phyloP scores from a whole-genome alignment of 2,113 vertebrate genomes.

The Pygathrix nemaeus region DNA sequence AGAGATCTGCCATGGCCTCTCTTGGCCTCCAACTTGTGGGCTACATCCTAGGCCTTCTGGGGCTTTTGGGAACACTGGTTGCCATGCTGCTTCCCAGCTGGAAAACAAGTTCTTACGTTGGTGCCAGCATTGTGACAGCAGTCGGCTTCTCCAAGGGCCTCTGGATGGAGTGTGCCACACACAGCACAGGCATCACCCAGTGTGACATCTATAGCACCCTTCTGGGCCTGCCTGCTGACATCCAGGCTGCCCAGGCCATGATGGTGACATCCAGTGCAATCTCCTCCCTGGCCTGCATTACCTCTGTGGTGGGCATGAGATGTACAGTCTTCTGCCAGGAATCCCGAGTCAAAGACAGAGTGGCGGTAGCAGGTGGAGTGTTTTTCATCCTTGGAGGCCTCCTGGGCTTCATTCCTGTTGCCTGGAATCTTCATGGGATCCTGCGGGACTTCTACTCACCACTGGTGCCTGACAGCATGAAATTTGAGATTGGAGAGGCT shows the following conservation, averaged over 20 bases:
- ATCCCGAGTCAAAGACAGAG: slow-evolving; percentile 85
- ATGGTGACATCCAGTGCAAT: slow-evolving; percentile 95
- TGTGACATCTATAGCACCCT: slow-evolving; percentile 98
- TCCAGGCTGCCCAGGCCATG: slow-evolving; percentile 94
- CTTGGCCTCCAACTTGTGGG: slow-evolving; percentile 93
- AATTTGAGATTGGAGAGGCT: slow-evolving; percentile 94
- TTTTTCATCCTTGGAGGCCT: slow-evolving; percentile 91
- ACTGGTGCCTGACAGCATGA: slow-evolving; percentile 88
- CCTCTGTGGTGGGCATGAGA: slow-evolving; percentile 92
- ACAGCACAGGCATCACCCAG: slow-evolving; percentile 97
- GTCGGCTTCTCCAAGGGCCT: slow-evolving; percentile 93
- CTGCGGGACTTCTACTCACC: slow-evolving; percentile 93
- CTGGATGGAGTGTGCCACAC: slow-evolving; percentile 97
- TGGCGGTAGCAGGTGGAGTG: slow-evolving; percentile 87
- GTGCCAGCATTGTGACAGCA: slow-evolving; percentile 95
- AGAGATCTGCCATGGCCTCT: slow-evolving; percentile 87
- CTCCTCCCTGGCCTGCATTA: slow-evolving; percentile 87
- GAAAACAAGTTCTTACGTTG: slow-evolving; percentile 92
- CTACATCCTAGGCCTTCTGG: slow-evolving; percentile 91
- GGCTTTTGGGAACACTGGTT: slow-evolving; percentile 90
- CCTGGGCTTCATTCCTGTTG: slow-evolving; percentile 91
- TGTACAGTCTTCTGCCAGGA: slow-evolving; percentile 94
- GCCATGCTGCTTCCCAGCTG: slow-evolving; percentile 94
- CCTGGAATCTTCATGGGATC: slow-evolving; percentile 95
- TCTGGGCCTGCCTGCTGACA: slow-evolving; percentile 89